A percentile compares a stretch with the other conserved stretches of the same genome.
Evolutionary conservation across 1,140 invertebrate species (phyloP).

Genomic region (Apis dorsata): DNA sequence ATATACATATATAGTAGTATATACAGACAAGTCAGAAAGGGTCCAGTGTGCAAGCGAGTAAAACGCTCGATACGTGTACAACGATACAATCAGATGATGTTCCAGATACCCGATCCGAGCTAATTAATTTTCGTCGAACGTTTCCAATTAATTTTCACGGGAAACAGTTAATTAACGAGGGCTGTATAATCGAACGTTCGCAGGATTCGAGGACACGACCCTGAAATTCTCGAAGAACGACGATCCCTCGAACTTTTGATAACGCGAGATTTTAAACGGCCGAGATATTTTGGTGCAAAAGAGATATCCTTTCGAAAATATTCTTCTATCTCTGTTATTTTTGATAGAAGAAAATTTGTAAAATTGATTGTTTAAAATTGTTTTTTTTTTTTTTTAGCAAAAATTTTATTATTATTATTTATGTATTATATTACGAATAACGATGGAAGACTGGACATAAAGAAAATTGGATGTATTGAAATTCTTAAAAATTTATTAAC

Average conservation of each 20-base stretch:
- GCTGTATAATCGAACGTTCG: background rate
- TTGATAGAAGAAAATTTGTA: too few species aligned
- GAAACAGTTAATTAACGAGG: background rate
- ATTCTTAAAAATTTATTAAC: too few species aligned
- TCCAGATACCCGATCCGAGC: background rate
- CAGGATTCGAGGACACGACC: background rate
- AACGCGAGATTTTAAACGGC: background rate
- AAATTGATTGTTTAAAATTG: too few species aligned
- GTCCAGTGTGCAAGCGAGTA: background rate
- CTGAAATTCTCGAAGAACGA: background rate
- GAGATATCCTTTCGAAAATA: background rate
- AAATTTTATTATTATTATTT: too few species aligned
- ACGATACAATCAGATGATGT: conserved; percentile 17
- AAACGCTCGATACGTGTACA: background rate
- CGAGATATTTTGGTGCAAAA: background rate
- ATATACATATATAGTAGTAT: background rate
- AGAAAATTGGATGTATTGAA: too few species aligned
- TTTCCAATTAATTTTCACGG: conserved; percentile 10
- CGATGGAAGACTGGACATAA: too few species aligned
- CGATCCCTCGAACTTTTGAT: background rate
- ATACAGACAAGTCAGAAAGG: background rate
- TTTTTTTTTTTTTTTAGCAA: too few species aligned
- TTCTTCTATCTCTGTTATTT: too few species aligned
- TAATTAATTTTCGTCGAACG: conserved; percentile 20
- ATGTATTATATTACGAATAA: too few species aligned